Evolutionary conservation across 1,140 invertebrate genomes (phyloP).

Genomic region (Dryas iulia): DNA sequence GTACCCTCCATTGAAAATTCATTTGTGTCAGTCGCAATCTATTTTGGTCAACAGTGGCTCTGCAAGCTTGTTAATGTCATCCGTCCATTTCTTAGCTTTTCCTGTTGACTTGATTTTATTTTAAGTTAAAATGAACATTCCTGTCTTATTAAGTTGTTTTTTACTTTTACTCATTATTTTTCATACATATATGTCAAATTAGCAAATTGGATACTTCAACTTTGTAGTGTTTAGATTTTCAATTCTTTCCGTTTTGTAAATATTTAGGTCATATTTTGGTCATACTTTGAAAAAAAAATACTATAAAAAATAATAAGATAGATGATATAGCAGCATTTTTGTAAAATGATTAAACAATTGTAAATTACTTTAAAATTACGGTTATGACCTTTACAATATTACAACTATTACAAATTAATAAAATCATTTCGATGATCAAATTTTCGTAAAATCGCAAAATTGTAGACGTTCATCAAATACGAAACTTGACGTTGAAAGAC

Average conservation of each 20-base stretch:
- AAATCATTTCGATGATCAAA: not conserved
- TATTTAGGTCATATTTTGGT: too few species aligned
- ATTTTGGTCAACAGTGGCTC: constrained; percentile 28
- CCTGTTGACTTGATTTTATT: not conserved
- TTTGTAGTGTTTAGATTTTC: too few species aligned
- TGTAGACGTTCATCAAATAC: not conserved
- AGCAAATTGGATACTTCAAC: not conserved
- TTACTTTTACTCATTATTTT: not conserved
- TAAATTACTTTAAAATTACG: too few species aligned
- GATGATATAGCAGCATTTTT: too few species aligned
- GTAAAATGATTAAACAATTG: too few species aligned
- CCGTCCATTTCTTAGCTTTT: constrained; percentile 18
- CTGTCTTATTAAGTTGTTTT: not conserved
- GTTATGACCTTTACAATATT: too few species aligned
- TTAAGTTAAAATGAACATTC: not conserved
- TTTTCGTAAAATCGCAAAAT: not conserved
- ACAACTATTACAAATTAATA: too few species aligned
- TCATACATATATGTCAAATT: not conserved
- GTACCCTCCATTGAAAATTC: constrained; percentile 20
- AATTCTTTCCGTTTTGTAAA: too few species aligned
- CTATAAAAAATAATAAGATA: too few species aligned
- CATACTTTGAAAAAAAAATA: too few species aligned
- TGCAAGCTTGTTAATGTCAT: constrained; percentile 28
- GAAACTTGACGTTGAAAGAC: not conserved
- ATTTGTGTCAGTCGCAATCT: constrained; percentile 22